Base-by-base conservation (phyloP, 2,888 invertebrate genomes). In the Dynastes grantii region DNA sequence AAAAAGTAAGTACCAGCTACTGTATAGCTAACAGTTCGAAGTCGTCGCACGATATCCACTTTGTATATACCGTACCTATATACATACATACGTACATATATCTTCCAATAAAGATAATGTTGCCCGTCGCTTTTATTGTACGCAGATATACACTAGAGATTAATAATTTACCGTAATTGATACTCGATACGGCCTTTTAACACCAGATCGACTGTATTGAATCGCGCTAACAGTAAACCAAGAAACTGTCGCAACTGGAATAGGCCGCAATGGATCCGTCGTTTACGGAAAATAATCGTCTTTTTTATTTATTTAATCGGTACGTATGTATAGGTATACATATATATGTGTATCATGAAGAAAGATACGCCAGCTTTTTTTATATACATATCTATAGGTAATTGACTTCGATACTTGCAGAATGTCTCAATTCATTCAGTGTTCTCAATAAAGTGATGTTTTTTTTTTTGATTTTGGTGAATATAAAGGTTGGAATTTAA, bases 121-220 rank as follows among this genome's bases (percentile, higher is more conserved):
- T 61, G 16, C 9, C 22, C n/a, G 37, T 37, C 58, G 40, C 58
- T 27, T 58, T 73, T 73, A 58, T 73, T 73, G 73, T 73, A 27
- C 63, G 32, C 29, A 73, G 71, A 73, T 55, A 73, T 73, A 73
- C 73, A 61, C 73, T 37, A 45, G 73, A 73, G 73, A 73, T 73
- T 73, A 73, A 73, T 73, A 73, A 73, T 73, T 73, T 73, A 73
- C 73, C 73, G 73, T 73, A 73, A 73, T 73, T 73, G 73, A 73
- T 73, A 40, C 58, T 40, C 73, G 73, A 73, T 73, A 73, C 58
- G 40, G 73, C 37, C 58, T 51, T 58, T 73, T 73, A 73, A 73
- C 73, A 73, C 73, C 55, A 40, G 22, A 55, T 22, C 55, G 32
- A 58, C 37, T 13, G 1, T 4, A 58, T 58, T 73, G 45, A 73